These are phyloP conservation scores for Sterrhoptilus dennistouni DNA, from an alignment of 2,113 vertebrate species.

Conservation along the genomic window DNA sequence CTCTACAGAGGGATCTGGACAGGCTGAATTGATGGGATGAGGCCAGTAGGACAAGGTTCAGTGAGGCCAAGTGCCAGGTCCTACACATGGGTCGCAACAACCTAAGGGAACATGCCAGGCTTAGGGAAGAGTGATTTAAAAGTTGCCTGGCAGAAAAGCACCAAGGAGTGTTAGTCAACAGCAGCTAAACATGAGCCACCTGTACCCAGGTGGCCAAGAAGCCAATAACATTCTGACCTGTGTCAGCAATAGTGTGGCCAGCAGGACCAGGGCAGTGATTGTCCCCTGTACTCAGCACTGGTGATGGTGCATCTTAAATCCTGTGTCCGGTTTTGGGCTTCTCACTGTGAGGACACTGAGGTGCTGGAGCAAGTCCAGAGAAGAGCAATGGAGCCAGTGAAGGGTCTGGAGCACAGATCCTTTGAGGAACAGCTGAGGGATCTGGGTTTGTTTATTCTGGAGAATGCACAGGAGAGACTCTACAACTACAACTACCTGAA, in stretches of 20 bases:
- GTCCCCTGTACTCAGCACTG: not conserved
- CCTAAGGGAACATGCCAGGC: not conserved
- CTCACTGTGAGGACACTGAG: not conserved
- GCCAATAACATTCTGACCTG: not conserved
- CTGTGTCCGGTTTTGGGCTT: not conserved
- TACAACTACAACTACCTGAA: fast-evolving
- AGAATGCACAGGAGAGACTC: not conserved
- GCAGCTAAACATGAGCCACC: not conserved
- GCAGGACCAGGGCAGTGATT: not conserved
- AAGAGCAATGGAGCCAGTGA: not conserved
- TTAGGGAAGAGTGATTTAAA: not conserved
- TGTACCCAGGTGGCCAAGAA: not conserved
- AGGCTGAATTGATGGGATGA: not conserved
- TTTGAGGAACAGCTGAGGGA: not conserved
- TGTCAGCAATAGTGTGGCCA: not conserved
- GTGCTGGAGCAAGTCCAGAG: not conserved
- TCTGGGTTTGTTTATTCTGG: not conserved
- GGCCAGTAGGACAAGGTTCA: not conserved
- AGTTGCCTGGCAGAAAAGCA: not conserved
- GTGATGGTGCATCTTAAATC: not conserved
- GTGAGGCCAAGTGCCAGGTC: not conserved
- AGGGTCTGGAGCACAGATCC: not conserved
- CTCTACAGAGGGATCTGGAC: not conserved
- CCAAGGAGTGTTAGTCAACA: not conserved
- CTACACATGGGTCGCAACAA: not conserved